phyloP scores from a whole-genome alignment of 2,888 invertebrate genomes.

The Dastarcus helophoroides region DNA sequence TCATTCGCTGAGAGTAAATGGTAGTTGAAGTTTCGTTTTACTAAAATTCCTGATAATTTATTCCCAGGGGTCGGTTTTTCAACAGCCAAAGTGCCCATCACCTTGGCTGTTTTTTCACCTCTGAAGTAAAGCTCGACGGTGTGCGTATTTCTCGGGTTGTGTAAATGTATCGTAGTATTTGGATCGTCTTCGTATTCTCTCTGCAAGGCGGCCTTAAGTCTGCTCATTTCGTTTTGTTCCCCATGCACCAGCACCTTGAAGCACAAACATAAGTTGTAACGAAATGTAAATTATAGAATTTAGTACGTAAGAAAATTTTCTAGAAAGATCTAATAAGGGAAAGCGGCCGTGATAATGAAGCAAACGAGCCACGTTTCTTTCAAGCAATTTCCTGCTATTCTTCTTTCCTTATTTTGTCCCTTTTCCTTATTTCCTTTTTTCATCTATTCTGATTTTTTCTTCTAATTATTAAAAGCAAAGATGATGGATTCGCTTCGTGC shows the following conservation, averaged over 20 bases:
- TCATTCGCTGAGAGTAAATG: constrained; percentile 87
- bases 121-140: constrained; percentile 86
- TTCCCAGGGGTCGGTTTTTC: constrained; percentile 68
- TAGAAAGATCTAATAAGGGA: too few relatives aligned
- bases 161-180: constrained; percentile 70
- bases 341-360: too few relatives aligned
- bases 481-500: too few relatives aligned
- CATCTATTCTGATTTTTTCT: too few relatives aligned
- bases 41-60: constrained; percentile 81
- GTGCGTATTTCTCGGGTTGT: constrained; percentile 94
- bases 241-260: constrained; percentile 85
- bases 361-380: not conserved
- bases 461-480: too few relatives aligned
- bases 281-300: too few relatives aligned
- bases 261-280: constrained; percentile 1
- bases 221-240: constrained; percentile 97
- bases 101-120: constrained; percentile 97
- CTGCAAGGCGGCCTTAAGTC: constrained; percentile 86
- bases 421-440: too few relatives aligned
- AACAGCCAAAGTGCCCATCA: constrained; percentile 86
- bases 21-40: constrained; percentile 97
- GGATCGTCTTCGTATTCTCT: constrained; percentile 86
- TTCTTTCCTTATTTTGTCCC: too few relatives aligned
- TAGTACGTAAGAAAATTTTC: too few relatives aligned
- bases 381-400: too few relatives aligned